Conservation (phyloP, 2,113 vertebrate genomes). For the Oophaga pumilio region DNA sequence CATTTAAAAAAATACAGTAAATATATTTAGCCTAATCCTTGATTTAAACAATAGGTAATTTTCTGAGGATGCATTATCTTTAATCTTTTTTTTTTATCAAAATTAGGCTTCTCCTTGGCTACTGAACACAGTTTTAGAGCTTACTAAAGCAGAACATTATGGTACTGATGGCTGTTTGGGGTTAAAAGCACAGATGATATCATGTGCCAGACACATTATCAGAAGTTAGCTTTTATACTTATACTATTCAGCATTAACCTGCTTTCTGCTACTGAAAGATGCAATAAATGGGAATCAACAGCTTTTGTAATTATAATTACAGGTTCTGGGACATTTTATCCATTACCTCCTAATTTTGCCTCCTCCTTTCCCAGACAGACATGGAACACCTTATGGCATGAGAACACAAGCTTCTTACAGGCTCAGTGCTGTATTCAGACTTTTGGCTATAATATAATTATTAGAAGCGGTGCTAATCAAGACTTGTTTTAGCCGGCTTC, state of each 20-base stretch:
- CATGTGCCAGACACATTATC: not conserved
- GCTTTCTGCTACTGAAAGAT: not conserved
- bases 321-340: not conserved
- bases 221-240: not conserved
- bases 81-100: too few species aligned
- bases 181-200: not conserved
- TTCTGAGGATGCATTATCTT: too few species aligned
- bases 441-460: not conserved
- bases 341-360: not conserved
- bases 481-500: conserved; percentile 50
- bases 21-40: too few species aligned
- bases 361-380: not conserved
- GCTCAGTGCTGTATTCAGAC: not conserved
- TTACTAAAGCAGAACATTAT: too few species aligned
- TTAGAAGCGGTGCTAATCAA: conserved; percentile 37
- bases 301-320: not conserved
- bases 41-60: too few species aligned
- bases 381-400: conserved; percentile 17
- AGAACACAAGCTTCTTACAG: conserved; percentile 27
- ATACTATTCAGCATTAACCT: not conserved
- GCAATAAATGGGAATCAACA: not conserved
- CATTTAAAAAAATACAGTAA: too few species aligned
- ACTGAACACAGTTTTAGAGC: too few species aligned
- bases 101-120: too few species aligned
- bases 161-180: too few species aligned